These are phyloP conservation scores for Allophyes oxyacanthae DNA, from an alignment of 2,888 invertebrate genomes.

Conservation along the genomic window DNA sequence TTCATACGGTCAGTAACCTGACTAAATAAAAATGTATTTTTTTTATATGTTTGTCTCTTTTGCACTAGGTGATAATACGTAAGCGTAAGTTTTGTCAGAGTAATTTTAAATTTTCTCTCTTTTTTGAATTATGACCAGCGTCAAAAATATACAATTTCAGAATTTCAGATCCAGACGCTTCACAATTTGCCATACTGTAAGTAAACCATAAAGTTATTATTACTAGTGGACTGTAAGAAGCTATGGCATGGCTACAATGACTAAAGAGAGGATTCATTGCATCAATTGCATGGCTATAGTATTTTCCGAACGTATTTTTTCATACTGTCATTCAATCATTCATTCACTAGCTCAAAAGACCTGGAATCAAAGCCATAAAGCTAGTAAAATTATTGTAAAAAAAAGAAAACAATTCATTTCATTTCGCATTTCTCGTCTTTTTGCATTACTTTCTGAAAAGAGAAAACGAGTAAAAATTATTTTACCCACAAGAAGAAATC, in stretches of 20 bases:
- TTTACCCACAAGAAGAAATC: constrained; percentile 26
- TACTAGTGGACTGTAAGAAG: no score
- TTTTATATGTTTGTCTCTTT: constrained; percentile 12
- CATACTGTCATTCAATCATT: neutral
- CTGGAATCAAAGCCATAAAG: constrained; percentile 1
- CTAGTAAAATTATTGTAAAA: constrained; percentile 8
- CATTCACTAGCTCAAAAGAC: constrained; percentile 35
- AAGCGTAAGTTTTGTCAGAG: neutral
- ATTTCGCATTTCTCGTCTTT: constrained; percentile 50
- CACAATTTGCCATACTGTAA: no score
- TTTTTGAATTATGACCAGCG: neutral
- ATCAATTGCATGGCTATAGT: no score
- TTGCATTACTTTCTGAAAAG: constrained; percentile 57
- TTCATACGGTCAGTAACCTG: constrained; percentile 33
- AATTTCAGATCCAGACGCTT: no score
- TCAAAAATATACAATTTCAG: constrained; percentile 18
- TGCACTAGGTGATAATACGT: neutral
- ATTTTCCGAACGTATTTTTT: constrained; percentile 22
- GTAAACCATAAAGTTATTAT: no score
- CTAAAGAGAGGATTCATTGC: neutral
- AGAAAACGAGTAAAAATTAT: constrained; percentile 48
- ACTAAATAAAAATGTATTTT: constrained; percentile 3
- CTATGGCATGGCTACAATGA: no score
- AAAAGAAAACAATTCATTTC: constrained; percentile 47
- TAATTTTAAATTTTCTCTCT: constrained; percentile 10